Percentiles rank a stretch among this genome's conserved stretches.
phyloP scores from a whole-genome alignment of 1,140 invertebrate species.

The Leucophenga varia region DNA sequence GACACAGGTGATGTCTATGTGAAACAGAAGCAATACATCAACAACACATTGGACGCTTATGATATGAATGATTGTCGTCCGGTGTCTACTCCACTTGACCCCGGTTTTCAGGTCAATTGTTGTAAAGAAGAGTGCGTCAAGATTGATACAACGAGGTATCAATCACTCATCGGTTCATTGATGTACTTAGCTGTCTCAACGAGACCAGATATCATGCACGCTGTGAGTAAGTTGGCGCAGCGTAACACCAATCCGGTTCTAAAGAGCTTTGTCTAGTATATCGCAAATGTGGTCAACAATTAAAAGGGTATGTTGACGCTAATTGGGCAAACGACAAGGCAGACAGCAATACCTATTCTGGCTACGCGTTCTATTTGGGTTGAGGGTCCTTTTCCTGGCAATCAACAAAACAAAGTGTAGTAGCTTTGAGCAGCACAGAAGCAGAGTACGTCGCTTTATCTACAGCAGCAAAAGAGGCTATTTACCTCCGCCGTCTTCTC shows the following conservation, averaged over 20 bases:
- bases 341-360: too few species aligned
- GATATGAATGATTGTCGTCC: not conserved
- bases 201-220: constrained; percentile 8
- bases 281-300: not conserved
- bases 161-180: constrained; percentile 2
- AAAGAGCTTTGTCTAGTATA: not conserved
- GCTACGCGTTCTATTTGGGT: too few species aligned
- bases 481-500: too few species aligned
- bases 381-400: too few species aligned
- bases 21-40: not conserved
- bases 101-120: too few species aligned
- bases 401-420: too few species aligned
- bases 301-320: too few species aligned
- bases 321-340: too few species aligned
- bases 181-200: constrained; percentile 8
- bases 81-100: too few species aligned
- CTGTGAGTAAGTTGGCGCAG: constrained; percentile 5
- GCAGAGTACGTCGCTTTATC: too few species aligned
- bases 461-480: too few species aligned
- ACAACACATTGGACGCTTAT: not conserved
- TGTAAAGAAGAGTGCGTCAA: not conserved
- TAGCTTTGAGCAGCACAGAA: too few species aligned
- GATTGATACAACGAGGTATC: not conserved
- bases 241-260: not conserved
- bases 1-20: not conserved